A percentile compares a stretch with the other conserved stretches of the same genome.
Evolutionary conservation across 2,797 vertebrate species (phyloP).

Genomic region (Morus bassanus): DNA sequence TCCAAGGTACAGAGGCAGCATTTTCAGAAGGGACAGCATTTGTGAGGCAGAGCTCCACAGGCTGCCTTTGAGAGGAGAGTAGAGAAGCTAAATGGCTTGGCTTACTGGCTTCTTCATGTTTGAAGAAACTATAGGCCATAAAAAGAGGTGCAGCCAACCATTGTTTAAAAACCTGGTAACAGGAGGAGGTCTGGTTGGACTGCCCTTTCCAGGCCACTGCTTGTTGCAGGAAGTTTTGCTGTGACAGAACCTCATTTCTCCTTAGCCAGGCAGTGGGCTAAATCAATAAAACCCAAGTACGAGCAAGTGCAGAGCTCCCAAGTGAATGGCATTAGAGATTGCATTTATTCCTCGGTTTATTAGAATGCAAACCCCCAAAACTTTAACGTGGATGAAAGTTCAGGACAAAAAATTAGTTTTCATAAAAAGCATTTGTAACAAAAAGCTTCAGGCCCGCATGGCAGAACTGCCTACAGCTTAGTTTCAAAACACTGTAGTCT

Average conservation of each 20-base stretch:
- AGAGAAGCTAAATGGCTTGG: background rate
- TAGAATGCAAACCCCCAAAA: background rate
- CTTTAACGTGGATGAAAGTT: background rate
- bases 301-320: background rate
- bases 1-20: background rate
- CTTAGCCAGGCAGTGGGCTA: background rate
- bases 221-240: background rate
- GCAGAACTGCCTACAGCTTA: background rate
- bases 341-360: background rate
- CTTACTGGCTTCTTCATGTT: background rate
- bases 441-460: background rate
- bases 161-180: background rate
- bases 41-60: background rate
- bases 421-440: background rate
- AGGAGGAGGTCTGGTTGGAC: background rate
- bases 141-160: background rate
- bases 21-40: background rate
- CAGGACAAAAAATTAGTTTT: background rate
- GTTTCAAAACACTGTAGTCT: background rate
- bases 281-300: background rate
- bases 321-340: background rate
- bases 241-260: background rate
- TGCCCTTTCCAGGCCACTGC: background rate
- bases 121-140: background rate
- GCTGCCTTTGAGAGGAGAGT: background rate